A percentile compares a stretch with the other conserved stretches of the same genome.
Conservation (phyloP, 2,888 invertebrate species). For the Drosophila mimica region DNA sequence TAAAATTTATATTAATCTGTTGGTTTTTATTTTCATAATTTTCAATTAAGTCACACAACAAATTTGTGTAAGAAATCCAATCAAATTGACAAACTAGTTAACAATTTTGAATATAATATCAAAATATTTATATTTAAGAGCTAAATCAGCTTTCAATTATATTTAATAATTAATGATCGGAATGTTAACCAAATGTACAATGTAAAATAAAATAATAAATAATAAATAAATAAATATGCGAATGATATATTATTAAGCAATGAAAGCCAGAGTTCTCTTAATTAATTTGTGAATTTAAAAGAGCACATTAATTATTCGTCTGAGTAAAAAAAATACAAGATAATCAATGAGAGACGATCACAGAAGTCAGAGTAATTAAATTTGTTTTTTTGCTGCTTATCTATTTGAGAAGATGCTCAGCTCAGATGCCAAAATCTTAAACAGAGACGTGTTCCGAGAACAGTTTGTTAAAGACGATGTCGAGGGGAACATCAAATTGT, state of each 20-base stretch:
- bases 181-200: neutral
- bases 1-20: neutral
- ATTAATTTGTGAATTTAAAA: neutral
- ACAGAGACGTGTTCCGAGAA: neutral
- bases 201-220: no score
- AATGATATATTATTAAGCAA: neutral
- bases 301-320: neutral
- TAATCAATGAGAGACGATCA: neutral
- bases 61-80: no score
- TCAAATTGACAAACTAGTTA: no score
- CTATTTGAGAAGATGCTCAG: neutral
- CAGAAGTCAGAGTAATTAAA: neutral
- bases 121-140: neutral
- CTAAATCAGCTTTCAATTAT: neutral
- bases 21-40: neutral
- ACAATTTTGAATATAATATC: no score
- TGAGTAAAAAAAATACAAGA: no score
- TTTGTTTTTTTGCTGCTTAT: constrained; percentile 14
- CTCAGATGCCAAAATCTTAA: neutral
- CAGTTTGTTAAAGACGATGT: constrained; percentile 23
- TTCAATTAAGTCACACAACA: neutral
- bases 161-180: neutral
- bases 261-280: no score
- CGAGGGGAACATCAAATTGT: constrained; percentile 2
- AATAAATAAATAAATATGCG: no score